A percentile compares a stretch with the other conserved stretches of the same genome.
These are phyloP conservation scores for Microcebus tavaratra DNA, from an alignment of 2,113 vertebrate species.

Conservation along the genomic window DNA sequence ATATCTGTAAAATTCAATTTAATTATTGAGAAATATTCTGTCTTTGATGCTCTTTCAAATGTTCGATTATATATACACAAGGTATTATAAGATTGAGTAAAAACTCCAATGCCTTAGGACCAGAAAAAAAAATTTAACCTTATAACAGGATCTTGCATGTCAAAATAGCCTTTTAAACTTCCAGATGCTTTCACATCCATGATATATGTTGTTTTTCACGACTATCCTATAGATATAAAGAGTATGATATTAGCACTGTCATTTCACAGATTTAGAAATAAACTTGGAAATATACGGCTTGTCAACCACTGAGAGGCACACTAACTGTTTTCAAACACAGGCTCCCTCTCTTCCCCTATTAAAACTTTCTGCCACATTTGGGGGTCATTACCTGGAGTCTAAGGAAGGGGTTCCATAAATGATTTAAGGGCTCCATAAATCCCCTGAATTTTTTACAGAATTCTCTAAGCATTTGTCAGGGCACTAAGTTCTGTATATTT, in stretches of 20 bases:
- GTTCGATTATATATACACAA: background rate
- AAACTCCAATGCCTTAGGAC: background rate
- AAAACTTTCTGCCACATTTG: background rate
- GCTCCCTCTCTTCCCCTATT: background rate
- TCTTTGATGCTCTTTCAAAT: background rate
- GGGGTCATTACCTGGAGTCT: background rate
- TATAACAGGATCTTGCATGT: background rate
- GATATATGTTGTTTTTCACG: background rate
- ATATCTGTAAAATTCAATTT: background rate
- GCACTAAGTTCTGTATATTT: background rate
- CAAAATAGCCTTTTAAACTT: background rate
- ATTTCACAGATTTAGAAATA: constrained; percentile 31
- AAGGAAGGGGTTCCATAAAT: background rate
- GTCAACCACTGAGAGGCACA: background rate
- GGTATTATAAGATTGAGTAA: background rate
- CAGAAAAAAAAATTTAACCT: background rate
- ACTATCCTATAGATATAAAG: background rate
- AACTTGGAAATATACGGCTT: background rate
- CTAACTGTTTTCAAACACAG: background rate
- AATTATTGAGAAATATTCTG: background rate
- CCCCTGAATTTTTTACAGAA: background rate
- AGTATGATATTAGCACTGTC: background rate
- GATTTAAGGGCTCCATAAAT: background rate
- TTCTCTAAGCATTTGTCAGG: background rate
- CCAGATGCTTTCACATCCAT: background rate